A percentile compares a stretch with the other conserved stretches of the same genome.
phyloP scores from a whole-genome alignment of 1,140 invertebrate genomes.

The Hesperophylax magnus region DNA sequence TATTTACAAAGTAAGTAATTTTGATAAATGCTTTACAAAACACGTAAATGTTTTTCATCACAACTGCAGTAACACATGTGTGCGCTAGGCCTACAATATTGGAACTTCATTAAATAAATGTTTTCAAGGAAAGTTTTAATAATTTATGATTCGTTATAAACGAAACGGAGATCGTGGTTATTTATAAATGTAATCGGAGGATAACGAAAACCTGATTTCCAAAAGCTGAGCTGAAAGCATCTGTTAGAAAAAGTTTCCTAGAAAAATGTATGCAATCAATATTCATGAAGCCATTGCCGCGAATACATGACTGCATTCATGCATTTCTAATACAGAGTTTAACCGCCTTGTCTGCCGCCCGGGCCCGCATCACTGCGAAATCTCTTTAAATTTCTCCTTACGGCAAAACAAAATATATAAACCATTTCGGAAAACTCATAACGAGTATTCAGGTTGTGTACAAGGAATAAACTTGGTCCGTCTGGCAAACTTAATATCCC shows the following conservation, averaged over 20 bases:
- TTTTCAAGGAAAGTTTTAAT: no score
- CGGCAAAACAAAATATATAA: slow-evolving; percentile 49
- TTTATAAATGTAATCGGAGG: no score
- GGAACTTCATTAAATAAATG: no score
- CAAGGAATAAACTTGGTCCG: slow-evolving; percentile 54
- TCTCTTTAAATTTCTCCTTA: slow-evolving; percentile 52
- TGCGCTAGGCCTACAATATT: no score
- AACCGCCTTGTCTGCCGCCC: slow-evolving; percentile 35
- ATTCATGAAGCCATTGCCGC: slow-evolving; percentile 42
- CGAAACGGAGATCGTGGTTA: no score
- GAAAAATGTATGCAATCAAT: slow-evolving; percentile 38
- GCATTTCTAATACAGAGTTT: slow-evolving; percentile 43
- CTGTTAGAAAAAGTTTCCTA: neutral
- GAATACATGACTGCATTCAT: slow-evolving; percentile 32
- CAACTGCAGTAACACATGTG: no score
- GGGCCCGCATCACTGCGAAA: slow-evolving; percentile 3
- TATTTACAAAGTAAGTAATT: no score
- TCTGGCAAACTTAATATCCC: slow-evolving; percentile 57
- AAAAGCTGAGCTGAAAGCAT: no score
- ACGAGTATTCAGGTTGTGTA: slow-evolving; percentile 56
- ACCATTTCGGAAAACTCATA: slow-evolving; percentile 47
- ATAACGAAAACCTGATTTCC: no score
- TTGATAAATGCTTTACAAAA: no score
- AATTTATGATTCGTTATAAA: no score
- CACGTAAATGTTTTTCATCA: no score